phyloP scores from a whole-genome alignment of 1,140 invertebrate genomes.

The Drosophila kanapiae region DNA sequence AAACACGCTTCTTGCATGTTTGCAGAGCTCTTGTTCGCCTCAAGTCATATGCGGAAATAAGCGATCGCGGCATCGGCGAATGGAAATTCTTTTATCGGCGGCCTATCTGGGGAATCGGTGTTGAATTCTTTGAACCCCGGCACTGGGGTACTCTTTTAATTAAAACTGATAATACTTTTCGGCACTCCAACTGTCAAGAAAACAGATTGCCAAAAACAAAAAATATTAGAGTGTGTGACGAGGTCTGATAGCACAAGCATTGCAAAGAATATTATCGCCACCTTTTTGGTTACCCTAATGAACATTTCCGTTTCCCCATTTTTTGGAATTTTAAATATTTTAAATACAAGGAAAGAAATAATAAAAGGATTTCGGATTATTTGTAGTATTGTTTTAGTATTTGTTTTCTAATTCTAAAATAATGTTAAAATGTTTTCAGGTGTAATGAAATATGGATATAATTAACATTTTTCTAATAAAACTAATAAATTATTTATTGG shows the following conservation, averaged over 20 bases:
- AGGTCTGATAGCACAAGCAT: conserved; percentile 21
- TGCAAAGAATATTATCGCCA: conserved; percentile 35
- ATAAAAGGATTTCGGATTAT: too few species aligned
- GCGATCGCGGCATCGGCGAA: conserved; percentile 1
- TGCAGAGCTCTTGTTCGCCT: conserved; percentile 1
- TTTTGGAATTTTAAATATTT: too few species aligned
- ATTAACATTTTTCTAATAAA: too few species aligned
- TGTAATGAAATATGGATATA: too few species aligned
- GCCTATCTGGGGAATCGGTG: conserved; percentile 34
- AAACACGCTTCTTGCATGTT: neutral
- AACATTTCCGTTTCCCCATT: conserved; percentile 37
- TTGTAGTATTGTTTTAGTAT: too few species aligned
- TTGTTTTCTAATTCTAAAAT: too few species aligned
- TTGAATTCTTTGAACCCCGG: conserved; percentile 40
- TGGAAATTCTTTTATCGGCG: conserved; percentile 16
- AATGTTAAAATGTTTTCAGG: too few species aligned
- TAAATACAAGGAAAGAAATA: too few species aligned
- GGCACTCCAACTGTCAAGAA: conserved; percentile 33
- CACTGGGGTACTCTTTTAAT: conserved; percentile 52
- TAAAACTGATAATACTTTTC: conserved; percentile 47
- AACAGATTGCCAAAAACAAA: conserved; percentile 48
- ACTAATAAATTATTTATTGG: too few species aligned
- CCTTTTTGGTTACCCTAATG: conserved; percentile 20
- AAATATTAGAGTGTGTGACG: neutral
- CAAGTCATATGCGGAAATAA: conserved; percentile 22